Evolutionary conservation across 2,888 invertebrate species (phyloP).

Genomic region (Orgyia antiqua): DNA sequence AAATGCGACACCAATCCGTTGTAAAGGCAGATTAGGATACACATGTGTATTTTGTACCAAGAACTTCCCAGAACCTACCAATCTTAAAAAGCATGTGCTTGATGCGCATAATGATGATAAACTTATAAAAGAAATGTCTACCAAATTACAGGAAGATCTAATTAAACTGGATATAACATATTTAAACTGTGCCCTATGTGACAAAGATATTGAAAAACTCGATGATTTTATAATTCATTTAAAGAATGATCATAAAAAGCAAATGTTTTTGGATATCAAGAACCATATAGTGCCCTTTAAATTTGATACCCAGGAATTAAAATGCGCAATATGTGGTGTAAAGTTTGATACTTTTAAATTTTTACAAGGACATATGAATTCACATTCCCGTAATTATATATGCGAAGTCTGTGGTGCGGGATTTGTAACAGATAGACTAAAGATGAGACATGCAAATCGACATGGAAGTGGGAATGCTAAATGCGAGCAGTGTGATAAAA

Average conservation of each 20-base stretch:
- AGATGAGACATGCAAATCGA: constrained; percentile 31
- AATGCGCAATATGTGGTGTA: constrained; percentile 40
- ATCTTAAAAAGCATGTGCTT: constrained; percentile 42
- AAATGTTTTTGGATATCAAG: constrained; percentile 35
- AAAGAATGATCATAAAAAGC: constrained; percentile 29
- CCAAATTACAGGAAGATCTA: constrained; percentile 32
- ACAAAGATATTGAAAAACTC: constrained; percentile 28
- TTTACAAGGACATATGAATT: constrained; percentile 54
- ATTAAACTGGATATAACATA: constrained; percentile 48
- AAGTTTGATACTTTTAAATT: constrained; percentile 44
- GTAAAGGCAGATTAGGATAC: constrained; percentile 39
- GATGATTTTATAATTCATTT: constrained; percentile 38
- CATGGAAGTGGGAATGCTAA: constrained; percentile 42
- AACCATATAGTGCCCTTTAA: constrained; percentile 52
- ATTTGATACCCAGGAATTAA: constrained; percentile 42
- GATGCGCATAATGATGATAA: constrained; percentile 40
- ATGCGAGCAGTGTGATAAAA: constrained; percentile 44
- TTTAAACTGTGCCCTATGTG: constrained; percentile 41
- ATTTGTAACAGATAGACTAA: constrained; percentile 37
- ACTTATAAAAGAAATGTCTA: constrained; percentile 30
- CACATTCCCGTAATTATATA: constrained; percentile 45
- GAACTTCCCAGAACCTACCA: constrained; percentile 32
- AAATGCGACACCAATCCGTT: constrained; percentile 47
- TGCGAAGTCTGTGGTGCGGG: constrained; percentile 43
- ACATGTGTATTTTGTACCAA: constrained; percentile 40